Conservation (phyloP, 2,113 vertebrate species). For the Cavia porcellus region DNA sequence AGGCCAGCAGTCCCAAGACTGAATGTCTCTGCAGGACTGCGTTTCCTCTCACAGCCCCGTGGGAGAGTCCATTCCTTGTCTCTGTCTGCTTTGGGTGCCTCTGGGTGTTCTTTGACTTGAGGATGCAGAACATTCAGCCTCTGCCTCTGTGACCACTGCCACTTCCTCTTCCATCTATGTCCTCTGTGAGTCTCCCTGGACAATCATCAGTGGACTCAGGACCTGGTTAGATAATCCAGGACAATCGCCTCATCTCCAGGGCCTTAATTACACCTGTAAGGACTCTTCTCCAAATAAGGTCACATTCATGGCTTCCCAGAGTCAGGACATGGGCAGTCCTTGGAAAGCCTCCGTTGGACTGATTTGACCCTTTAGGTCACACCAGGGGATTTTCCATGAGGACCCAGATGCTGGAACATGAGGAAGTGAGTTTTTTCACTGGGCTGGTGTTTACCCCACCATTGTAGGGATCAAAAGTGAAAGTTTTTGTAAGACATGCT, state of each 20-base stretch:
- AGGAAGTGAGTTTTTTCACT: not conserved
- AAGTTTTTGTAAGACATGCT: not conserved
- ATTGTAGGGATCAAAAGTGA: not conserved
- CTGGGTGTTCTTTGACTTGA: not conserved
- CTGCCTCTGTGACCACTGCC: not conserved
- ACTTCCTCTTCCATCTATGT: not conserved
- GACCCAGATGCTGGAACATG: not conserved
- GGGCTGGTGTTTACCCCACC: not conserved
- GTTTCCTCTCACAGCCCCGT: not conserved
- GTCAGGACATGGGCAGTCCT: not conserved
- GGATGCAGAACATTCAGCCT: not conserved
- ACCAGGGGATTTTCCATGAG: not conserved
- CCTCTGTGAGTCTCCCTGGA: not conserved
- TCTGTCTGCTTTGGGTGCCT: not conserved
- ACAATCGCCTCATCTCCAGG: not conserved
- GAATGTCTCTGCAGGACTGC: not conserved
- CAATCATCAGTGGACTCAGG: not conserved
- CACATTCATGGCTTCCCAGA: not conserved
- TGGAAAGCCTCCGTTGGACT: not conserved
- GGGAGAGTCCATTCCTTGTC: not conserved
- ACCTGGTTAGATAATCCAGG: not conserved
- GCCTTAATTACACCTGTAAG: not conserved
- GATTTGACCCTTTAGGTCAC: not conserved
- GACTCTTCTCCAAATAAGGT: slow-evolving; percentile 12
- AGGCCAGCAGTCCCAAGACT: not conserved